Percentiles rank a stretch among this genome's conserved stretches.
These are phyloP conservation scores for Aptenodytes patagonicus DNA, from an alignment of 2,113 vertebrate genomes.

Conservation along the genomic window DNA sequence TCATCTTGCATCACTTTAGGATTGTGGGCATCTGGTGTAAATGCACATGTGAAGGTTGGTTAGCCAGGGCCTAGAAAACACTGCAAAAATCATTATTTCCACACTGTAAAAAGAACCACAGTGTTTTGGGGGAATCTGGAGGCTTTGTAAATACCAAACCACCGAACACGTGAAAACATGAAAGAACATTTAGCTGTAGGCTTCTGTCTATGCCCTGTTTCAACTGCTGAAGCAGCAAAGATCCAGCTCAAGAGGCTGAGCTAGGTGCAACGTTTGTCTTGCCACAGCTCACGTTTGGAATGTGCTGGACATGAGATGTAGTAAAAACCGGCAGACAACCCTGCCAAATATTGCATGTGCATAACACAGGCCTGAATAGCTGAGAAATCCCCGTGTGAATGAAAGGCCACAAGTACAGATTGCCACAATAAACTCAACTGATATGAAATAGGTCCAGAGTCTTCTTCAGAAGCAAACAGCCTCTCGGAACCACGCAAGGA, in stretches of 20 bases:
- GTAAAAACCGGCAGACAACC: background rate
- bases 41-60: background rate
- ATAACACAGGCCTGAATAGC: background rate
- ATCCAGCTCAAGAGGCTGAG: background rate
- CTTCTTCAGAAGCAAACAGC: background rate
- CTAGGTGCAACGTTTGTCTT: background rate
- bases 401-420: background rate
- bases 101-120: background rate
- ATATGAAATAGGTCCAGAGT: background rate
- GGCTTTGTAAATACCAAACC: background rate
- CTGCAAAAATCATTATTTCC: background rate
- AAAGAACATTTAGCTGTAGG: background rate
- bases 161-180: fast-evolving
- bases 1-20: background rate
- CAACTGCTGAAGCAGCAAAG: background rate
- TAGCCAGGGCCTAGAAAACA: background rate
- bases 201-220: background rate
- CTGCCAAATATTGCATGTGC: fast-evolving
- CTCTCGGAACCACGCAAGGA: fast-evolving
- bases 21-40: background rate
- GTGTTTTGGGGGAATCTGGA: background rate
- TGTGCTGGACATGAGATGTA: background rate
- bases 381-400: background rate
- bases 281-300: background rate
- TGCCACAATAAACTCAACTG: background rate